These are phyloP conservation scores for Catharus bicknelli DNA, from an alignment of 2,113 vertebrate species.

Conservation along the genomic window DNA sequence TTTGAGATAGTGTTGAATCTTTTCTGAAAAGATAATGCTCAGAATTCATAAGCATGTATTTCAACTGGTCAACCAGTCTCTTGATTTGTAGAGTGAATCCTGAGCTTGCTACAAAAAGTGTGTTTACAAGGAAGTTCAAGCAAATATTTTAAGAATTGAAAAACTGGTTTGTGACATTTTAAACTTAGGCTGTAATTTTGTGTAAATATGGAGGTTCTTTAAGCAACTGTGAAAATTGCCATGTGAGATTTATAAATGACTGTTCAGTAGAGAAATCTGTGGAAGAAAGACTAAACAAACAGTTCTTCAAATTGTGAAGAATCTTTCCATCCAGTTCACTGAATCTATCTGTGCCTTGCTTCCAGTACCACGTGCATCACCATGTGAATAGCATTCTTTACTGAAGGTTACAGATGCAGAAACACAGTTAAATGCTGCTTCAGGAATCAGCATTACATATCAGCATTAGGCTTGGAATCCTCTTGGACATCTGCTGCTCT, in stretches of 20 bases:
- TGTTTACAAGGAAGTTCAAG: neutral
- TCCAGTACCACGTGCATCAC: neutral
- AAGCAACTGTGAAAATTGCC: neutral
- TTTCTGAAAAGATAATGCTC: neutral
- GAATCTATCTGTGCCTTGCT: neutral
- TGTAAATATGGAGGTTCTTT: neutral
- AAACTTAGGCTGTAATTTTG: neutral
- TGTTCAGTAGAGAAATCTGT: neutral
- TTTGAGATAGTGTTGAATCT: neutral
- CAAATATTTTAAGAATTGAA: neutral
- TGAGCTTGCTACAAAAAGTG: neutral
- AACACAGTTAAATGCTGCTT: constrained; percentile 42
- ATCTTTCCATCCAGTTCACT: neutral
- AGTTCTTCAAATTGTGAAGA: neutral
- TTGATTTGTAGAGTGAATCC: neutral
- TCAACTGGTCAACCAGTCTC: neutral
- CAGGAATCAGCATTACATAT: constrained; percentile 21
- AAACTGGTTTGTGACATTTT: neutral
- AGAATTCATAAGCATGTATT: neutral
- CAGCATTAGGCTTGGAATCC: constrained; percentile 44
- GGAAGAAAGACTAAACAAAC: neutral
- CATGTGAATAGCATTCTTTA: constrained; percentile 9
- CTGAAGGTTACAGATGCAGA: constrained; percentile 48
- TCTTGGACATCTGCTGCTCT: constrained; percentile 50
- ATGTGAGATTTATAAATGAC: neutral